phyloP scores from a whole-genome alignment of 2,888 invertebrate genomes.

The Andrena trimmerana region DNA sequence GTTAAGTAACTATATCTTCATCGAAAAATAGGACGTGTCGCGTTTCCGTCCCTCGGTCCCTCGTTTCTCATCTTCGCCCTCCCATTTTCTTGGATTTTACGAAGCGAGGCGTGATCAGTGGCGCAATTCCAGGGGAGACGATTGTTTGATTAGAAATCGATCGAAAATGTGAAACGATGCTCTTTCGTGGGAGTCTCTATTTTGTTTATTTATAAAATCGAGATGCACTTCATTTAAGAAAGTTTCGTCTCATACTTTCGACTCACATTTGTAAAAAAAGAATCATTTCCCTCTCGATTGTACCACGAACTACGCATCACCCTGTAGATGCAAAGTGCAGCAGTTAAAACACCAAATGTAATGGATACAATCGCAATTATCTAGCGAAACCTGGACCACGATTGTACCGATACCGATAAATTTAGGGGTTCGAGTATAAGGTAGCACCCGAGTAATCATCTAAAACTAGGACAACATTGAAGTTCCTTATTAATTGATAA shows the following conservation, averaged over 20 bases:
- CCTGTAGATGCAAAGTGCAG: background rate
- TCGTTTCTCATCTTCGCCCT: background rate
- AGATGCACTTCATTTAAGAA: no score
- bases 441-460: background rate
- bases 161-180: background rate
- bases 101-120: background rate
- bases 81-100: background rate
- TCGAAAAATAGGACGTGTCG: slow-evolving; percentile 73
- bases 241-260: background rate
- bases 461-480: background rate
- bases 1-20: slow-evolving; percentile 73
- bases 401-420: background rate
- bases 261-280: background rate
- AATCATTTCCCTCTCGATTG: background rate
- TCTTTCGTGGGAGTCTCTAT: background rate
- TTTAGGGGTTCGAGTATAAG: background rate
- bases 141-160: background rate
- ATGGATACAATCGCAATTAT: background rate
- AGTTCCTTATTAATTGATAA: background rate
- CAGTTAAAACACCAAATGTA: slow-evolving; percentile 5
- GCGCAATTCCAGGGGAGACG: background rate
- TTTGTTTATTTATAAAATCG: no score
- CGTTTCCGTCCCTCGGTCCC: slow-evolving; percentile 43
- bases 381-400: slow-evolving; percentile 7
- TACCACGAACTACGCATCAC: background rate